Conservation (phyloP, 2,888 invertebrate species). For the Archaeoteleia sp. region DNA sequence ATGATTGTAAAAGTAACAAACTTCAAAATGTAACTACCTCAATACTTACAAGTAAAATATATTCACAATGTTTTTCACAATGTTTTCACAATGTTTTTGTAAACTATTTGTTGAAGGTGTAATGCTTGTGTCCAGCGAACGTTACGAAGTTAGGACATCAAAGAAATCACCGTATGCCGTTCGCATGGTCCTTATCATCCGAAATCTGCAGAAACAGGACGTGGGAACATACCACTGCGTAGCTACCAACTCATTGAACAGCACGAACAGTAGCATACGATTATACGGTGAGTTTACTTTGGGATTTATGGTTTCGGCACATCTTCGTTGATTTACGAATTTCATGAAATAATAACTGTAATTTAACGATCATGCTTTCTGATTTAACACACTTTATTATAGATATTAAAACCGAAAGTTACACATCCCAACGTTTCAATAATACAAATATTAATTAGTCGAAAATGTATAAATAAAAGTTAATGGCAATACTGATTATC, state of each 20-base stretch:
- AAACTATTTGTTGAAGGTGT: slow-evolving; percentile 77
- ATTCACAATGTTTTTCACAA: no score
- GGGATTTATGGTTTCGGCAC: slow-evolving; percentile 26
- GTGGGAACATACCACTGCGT: slow-evolving; percentile 90
- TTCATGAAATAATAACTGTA: slow-evolving; percentile 14
- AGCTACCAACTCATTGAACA: slow-evolving; percentile 82
- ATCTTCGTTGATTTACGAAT: slow-evolving; percentile 8
- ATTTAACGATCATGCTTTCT: not conserved
- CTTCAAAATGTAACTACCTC: not conserved
- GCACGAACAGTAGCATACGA: slow-evolving; percentile 90
- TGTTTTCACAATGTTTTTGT: slow-evolving; percentile 26
- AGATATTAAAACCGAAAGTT: no score
- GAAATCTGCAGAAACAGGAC: slow-evolving; percentile 83
- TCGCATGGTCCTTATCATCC: slow-evolving; percentile 86
- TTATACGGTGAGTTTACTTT: slow-evolving; percentile 83
- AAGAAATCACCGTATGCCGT: slow-evolving; percentile 83
- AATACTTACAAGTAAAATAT: not conserved
- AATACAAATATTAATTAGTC: no score
- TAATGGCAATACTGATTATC: no score
- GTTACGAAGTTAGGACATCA: slow-evolving; percentile 85
- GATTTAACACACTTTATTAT: no score
- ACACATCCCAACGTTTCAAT: no score
- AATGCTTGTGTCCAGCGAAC: slow-evolving; percentile 88
- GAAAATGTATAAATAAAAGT: no score
- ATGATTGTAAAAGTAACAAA: slow-evolving; percentile 6